Conservation (phyloP, 1,140 invertebrate species). For the Brachystomella parvula region DNA sequence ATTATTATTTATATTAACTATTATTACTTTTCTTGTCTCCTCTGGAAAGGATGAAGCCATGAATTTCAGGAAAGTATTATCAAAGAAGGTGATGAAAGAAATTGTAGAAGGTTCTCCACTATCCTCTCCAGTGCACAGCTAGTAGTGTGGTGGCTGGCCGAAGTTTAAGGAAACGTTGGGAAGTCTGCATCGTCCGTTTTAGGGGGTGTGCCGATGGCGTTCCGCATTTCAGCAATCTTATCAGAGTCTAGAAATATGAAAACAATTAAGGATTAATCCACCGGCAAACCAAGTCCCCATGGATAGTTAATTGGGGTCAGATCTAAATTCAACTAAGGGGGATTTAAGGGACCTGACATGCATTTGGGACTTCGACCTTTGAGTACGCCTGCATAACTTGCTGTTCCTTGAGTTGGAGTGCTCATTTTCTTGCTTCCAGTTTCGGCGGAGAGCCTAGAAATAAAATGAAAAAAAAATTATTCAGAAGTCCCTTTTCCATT, state of each 20-base stretch:
- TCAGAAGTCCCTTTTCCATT: too few species aligned
- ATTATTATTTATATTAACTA: too few species aligned
- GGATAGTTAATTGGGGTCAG: conserved; percentile 3
- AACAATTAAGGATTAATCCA: neutral
- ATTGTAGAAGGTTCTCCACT: too few species aligned
- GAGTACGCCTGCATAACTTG: conserved; percentile 65
- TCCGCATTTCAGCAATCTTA: conserved; percentile 37
- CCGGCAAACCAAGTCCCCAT: neutral
- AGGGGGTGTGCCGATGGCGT: conserved; percentile 20
- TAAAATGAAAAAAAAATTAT: neutral
- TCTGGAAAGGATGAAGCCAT: too few species aligned
- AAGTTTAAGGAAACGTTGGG: conserved; percentile 21
- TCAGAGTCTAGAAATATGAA: conserved; percentile 32
- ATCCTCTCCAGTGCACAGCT: too few species aligned
- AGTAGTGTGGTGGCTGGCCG: neutral
- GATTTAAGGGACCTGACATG: conserved; percentile 56
- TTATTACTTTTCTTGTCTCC: too few species aligned
- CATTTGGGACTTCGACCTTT: conserved; percentile 57
- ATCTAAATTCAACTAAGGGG: conserved; percentile 19
- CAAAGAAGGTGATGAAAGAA: too few species aligned
- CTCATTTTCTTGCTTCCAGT: conserved; percentile 30
- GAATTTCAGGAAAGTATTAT: too few species aligned
- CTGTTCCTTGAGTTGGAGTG: conserved; percentile 24
- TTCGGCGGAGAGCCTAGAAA: conserved; percentile 30
- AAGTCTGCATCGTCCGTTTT: conserved; percentile 29